Percentiles rank a stretch among this genome's conserved stretches.
Evolutionary conservation across 1,140 invertebrate species (phyloP).

Genomic region (Drosophila oshimai): DNA sequence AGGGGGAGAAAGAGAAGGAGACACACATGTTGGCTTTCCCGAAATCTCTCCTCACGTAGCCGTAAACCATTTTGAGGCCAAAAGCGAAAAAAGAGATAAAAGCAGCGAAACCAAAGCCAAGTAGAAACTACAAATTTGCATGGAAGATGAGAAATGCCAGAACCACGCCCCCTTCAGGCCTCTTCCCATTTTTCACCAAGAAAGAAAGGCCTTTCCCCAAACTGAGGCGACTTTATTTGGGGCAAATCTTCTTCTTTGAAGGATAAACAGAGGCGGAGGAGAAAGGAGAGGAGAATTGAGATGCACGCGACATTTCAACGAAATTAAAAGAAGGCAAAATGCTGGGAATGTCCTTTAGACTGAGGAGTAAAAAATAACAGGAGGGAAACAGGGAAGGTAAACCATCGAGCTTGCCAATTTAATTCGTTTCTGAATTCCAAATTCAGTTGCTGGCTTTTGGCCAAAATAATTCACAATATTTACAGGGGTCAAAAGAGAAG

Average conservation of each 20-base stretch:
- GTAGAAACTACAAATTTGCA: conserved; percentile 43
- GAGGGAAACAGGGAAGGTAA: background rate
- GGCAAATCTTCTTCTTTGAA: conserved; percentile 15
- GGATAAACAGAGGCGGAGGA: no score
- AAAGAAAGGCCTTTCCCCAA: conserved; percentile 18
- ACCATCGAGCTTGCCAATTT: conserved; percentile 47
- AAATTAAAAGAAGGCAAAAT: conserved; percentile 47
- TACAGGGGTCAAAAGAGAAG: conserved; percentile 1
- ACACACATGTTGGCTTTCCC: conserved; percentile 1
- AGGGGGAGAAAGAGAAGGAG: background rate
- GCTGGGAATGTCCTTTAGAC: conserved; percentile 31
- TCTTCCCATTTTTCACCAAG: background rate
- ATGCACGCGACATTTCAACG: conserved; percentile 51
- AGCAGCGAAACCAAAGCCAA: conserved; percentile 9
- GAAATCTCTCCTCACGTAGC: conserved; percentile 36
- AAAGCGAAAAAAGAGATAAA: conserved; percentile 7
- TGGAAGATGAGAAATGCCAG: conserved; percentile 13
- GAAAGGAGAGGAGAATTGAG: conserved; percentile 5
- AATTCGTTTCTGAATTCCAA: conserved; percentile 41
- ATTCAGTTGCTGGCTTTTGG: conserved; percentile 40
- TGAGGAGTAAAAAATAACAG: no score
- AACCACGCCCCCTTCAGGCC: background rate
- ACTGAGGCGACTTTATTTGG: conserved; percentile 36
- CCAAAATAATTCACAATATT: conserved; percentile 50
- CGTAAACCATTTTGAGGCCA: conserved; percentile 51